These are phyloP conservation scores for Drosophila longiperda DNA, from an alignment of 2,888 invertebrate species.

Conservation along the genomic window DNA sequence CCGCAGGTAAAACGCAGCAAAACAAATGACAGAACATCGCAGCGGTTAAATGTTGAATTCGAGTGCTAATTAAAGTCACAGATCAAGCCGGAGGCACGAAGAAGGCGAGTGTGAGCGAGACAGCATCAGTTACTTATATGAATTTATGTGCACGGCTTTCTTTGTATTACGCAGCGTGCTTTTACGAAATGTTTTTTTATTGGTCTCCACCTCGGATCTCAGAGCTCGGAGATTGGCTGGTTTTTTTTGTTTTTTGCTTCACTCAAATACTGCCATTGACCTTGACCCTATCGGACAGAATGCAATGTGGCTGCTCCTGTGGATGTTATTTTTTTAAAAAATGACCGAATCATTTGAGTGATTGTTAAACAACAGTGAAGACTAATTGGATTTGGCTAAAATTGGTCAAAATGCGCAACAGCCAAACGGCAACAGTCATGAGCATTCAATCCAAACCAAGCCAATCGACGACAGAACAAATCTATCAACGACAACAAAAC, in stretches of 20 bases:
- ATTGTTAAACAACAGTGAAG: constrained; percentile 63
- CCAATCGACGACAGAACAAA: constrained; percentile 61
- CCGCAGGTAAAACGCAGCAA: constrained; percentile 62
- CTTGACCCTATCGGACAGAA: constrained; percentile 69
- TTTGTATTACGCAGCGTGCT: constrained; percentile 69
- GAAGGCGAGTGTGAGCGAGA: constrained; percentile 15
- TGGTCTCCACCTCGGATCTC: constrained; percentile 34
- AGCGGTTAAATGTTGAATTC: constrained; percentile 53
- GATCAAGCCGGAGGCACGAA: constrained; percentile 21
- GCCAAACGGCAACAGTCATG: constrained; percentile 28
- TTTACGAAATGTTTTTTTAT: constrained; percentile 46
- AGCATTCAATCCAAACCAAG: constrained; percentile 53
- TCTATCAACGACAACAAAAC: constrained; percentile 68
- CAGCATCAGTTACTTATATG: constrained; percentile 48
- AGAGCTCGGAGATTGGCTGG: constrained; percentile 36
- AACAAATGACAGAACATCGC: constrained; percentile 40
- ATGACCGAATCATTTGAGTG: constrained; percentile 20
- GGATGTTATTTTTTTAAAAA: constrained; percentile 43
- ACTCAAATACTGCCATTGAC: constrained; percentile 41
- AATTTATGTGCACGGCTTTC: constrained; percentile 73
- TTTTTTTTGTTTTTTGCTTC: background rate
- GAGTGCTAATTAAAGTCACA: constrained; percentile 72
- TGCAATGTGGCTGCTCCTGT: constrained; percentile 38
- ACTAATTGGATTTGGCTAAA: constrained; percentile 76
- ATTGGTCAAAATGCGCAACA: constrained; percentile 79